Evolutionary conservation across 92 coral and sea anemone genomes (phyloP).

Genomic region (Desmophyllum pertusum): DNA sequence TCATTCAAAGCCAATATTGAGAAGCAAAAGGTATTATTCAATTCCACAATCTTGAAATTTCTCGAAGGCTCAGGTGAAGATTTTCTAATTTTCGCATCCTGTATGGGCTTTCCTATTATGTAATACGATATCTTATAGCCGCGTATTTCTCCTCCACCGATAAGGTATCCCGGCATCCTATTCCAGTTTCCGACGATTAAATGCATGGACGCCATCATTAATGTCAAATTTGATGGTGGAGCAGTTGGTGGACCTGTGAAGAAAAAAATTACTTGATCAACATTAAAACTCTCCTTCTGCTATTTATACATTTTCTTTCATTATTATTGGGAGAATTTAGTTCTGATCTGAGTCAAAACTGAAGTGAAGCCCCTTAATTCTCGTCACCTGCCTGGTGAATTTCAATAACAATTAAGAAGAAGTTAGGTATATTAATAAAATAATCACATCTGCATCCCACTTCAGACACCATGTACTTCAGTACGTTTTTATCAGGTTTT

Average conservation of each 20-base stretch:
- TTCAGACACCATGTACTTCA: no score
- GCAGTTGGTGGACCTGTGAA: conserved; percentile 14
- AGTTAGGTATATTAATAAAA: no score
- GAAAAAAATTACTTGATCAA: not conserved
- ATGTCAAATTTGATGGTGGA: conserved; percentile 15
- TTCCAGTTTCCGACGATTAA: conserved; percentile 2
- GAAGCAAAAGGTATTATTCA: conserved; percentile 3
- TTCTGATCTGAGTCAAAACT: no score
- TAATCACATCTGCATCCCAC: no score
- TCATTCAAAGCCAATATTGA: not conserved
- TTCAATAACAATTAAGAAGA: no score
- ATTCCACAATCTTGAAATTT: not conserved
- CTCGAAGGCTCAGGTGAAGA: not conserved
- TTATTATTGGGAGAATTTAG: no score
- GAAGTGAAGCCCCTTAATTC: no score
- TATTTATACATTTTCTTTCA: not conserved
- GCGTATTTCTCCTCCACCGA: not conserved
- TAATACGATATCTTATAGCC: not conserved
- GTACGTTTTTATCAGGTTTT: no score
- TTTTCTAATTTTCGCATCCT: not conserved
- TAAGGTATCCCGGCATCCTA: not conserved
- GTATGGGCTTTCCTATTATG: not conserved
- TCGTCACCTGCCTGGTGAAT: no score
- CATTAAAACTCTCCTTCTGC: not conserved
- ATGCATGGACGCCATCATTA: not conserved